A percentile compares a stretch with the other conserved stretches of the same genome.
Conservation (phyloP, 1,140 invertebrate species). For the Melipona quadrifasciata region DNA sequence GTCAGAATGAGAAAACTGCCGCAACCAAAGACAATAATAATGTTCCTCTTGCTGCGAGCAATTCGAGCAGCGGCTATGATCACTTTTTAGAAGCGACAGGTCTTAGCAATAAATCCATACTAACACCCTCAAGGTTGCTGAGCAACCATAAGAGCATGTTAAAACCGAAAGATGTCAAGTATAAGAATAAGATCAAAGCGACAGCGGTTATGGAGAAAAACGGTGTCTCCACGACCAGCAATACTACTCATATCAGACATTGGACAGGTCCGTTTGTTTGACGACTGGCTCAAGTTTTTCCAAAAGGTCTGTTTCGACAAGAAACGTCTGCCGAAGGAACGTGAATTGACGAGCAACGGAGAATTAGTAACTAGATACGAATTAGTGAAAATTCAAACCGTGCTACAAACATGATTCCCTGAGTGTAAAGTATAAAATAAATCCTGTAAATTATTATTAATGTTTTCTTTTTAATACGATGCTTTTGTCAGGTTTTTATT, state of each 20-base stretch:
- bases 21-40: constrained; percentile 71
- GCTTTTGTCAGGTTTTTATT: constrained; percentile 8
- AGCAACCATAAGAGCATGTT: constrained; percentile 89
- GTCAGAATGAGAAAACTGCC: constrained; percentile 60
- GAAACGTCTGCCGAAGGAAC: background rate
- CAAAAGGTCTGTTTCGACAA: constrained; percentile 32
- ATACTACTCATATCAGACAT: constrained; percentile 73
- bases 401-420: background rate
- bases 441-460: constrained; percentile 45
- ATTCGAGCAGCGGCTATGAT: constrained; percentile 81
- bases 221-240: constrained; percentile 63
- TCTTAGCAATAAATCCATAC: constrained; percentile 90
- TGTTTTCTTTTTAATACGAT: constrained; percentile 8
- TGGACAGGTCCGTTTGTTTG: constrained; percentile 83
- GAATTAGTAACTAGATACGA: background rate
- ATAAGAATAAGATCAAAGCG: constrained; percentile 80
- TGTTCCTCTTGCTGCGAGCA: constrained; percentile 44
- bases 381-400: background rate
- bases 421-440: background rate
- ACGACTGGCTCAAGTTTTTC: constrained; percentile 67
- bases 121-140: constrained; percentile 87
- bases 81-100: constrained; percentile 91
- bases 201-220: constrained; percentile 77
- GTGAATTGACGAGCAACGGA: background rate
- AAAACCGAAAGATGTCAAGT: constrained; percentile 90